These are phyloP conservation scores for Sialia sialis DNA, from an alignment of 2,113 vertebrate genomes.

Conservation along the genomic window DNA sequence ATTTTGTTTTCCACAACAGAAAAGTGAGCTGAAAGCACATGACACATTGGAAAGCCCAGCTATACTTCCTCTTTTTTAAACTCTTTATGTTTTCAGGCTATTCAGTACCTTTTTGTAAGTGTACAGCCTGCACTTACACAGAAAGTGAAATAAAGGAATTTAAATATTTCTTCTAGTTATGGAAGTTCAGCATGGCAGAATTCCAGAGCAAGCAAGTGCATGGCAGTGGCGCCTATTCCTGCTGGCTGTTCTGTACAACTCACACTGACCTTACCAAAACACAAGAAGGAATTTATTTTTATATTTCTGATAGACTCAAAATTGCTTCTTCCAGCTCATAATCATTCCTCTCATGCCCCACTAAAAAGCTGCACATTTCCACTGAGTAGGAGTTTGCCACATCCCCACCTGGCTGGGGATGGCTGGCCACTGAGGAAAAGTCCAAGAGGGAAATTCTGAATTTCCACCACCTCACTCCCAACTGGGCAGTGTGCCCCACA, in stretches of 20 bases:
- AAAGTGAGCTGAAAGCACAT: neutral
- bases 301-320: neutral
- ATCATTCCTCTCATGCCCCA: neutral
- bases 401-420: neutral
- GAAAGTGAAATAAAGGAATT: neutral
- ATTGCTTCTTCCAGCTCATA: neutral
- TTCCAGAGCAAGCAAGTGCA: neutral
- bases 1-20: neutral
- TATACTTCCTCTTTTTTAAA: neutral
- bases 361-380: neutral
- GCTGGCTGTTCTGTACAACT: neutral
- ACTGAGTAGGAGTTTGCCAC: neutral
- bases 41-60: neutral
- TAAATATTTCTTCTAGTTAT: neutral
- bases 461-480: neutral
- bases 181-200: neutral
- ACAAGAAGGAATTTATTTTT: neutral
- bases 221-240: neutral
- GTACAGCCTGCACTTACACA: neutral
- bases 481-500: accelerated
- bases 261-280: neutral
- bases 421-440: neutral
- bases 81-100: neutral
- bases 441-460: neutral
- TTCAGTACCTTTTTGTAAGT: neutral